Percentiles rank a stretch among this genome's conserved stretches.
Conservation (phyloP, 2,113 vertebrate genomes). For the Poeciliopsis occidentalis region DNA sequence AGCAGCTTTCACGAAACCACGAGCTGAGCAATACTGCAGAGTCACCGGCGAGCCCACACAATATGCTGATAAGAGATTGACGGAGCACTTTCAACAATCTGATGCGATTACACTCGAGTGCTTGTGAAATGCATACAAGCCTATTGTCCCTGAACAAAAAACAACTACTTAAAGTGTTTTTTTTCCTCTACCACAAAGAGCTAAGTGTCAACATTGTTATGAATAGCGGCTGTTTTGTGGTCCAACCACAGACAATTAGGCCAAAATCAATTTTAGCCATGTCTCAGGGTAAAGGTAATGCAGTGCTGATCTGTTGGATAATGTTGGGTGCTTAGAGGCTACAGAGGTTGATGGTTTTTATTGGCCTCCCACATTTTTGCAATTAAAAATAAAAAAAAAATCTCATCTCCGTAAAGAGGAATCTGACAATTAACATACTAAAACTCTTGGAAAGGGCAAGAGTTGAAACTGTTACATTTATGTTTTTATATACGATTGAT, state of each 20-base stretch:
- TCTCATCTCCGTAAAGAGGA: neutral
- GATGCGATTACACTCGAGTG: conserved; percentile 21
- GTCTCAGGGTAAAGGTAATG: neutral
- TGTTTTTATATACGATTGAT: neutral
- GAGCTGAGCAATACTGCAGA: conserved; percentile 49
- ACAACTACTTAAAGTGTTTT: neutral
- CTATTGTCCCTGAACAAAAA: conserved; percentile 2
- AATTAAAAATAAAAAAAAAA: neutral
- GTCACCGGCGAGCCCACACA: conserved; percentile 34
- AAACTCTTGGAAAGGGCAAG: neutral
- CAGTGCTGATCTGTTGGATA: neutral
- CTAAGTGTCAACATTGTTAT: neutral
- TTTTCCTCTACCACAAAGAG: neutral
- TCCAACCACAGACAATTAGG: conserved; percentile 20
- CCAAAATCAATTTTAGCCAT: conserved; percentile 13
- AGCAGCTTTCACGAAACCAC: conserved; percentile 56
- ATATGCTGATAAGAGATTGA: conserved; percentile 48
- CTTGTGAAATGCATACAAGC: neutral
- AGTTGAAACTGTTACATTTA: neutral
- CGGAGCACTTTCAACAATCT: conserved; percentile 20
- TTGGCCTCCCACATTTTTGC: conserved; percentile 2
- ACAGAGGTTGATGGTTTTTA: neutral
- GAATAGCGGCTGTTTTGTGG: conserved; percentile 14
- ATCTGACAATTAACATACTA: neutral
- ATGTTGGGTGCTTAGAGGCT: conserved; percentile 4